Conservation (phyloP, 92 coral and sea anemone species). For the Zoanthus sansibaricus region DNA sequence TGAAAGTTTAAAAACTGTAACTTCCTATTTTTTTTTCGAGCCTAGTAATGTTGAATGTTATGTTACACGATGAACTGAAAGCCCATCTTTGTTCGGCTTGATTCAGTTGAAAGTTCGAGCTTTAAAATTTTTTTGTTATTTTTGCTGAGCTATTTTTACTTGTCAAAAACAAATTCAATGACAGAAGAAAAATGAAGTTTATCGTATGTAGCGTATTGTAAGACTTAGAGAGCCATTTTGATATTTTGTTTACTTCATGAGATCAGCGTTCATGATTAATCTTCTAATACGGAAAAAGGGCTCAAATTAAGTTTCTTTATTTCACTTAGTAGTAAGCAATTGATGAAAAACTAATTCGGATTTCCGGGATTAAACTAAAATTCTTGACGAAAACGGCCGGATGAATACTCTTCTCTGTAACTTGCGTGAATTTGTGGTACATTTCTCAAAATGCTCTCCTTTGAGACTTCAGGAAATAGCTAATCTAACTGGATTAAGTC, state of each 20-base stretch:
- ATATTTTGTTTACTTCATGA: too few relatives aligned
- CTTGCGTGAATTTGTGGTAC: not conserved
- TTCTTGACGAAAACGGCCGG: not conserved
- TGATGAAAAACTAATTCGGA: not conserved
- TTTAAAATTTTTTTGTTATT: not conserved
- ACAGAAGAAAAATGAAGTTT: not conserved
- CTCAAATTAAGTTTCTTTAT: not conserved
- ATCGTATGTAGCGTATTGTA: not conserved
- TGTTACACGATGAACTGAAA: too few relatives aligned
- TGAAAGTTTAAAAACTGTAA: too few relatives aligned
- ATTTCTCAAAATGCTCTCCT: not conserved
- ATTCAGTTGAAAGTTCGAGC: too few relatives aligned
- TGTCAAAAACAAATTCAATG: not conserved
- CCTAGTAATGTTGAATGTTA: too few relatives aligned
- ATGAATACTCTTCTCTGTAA: not conserved
- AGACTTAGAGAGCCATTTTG: not conserved
- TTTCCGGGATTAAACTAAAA: not conserved
- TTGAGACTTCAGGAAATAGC: not conserved
- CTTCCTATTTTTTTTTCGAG: too few relatives aligned
- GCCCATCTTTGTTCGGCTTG: too few relatives aligned
- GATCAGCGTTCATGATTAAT: too few relatives aligned
- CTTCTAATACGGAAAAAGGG: not conserved
- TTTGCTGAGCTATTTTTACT: not conserved
- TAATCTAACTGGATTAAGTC: conserved; percentile 12
- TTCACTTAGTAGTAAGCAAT: not conserved